Evolutionary conservation across 2,888 invertebrate species (phyloP).

Genomic region (Tromatobia lineatoria): DNA sequence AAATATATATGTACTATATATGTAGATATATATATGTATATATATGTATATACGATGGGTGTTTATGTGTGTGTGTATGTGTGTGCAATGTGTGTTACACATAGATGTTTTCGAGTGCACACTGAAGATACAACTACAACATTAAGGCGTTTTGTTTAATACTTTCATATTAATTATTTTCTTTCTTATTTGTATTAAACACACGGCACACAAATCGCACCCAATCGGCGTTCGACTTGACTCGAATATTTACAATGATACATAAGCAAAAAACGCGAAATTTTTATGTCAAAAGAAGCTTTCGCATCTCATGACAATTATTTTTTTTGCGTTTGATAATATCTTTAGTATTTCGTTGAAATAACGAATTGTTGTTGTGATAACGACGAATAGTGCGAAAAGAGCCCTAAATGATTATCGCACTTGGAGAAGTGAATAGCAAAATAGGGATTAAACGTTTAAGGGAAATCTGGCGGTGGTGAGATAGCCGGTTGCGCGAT

Average conservation of each 20-base stretch:
- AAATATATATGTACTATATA: slow-evolving; percentile 63
- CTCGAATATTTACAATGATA: slow-evolving; percentile 57
- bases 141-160: slow-evolving; percentile 24
- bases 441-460: slow-evolving; percentile 49
- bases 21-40: slow-evolving; percentile 72
- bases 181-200: not conserved
- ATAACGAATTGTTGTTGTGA: not conserved
- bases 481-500: slow-evolving; percentile 84
- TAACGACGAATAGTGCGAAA: slow-evolving; percentile 19
- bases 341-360: not conserved
- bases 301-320: not conserved
- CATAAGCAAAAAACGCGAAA: slow-evolving; percentile 1
- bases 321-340: not conserved
- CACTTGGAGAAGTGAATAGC: slow-evolving; percentile 28
- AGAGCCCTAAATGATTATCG: slow-evolving; percentile 45
- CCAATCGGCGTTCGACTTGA: not conserved
- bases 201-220: slow-evolving; percentile 24
- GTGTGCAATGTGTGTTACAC: slow-evolving; percentile 67
- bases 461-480: slow-evolving; percentile 80
- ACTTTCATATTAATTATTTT: slow-evolving; percentile 25
- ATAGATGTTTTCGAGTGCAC: slow-evolving; percentile 59
- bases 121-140: slow-evolving; percentile 37
- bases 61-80: slow-evolving; percentile 61
- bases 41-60: slow-evolving; percentile 70
- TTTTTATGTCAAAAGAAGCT: not conserved